Conservation (phyloP, 2,797 vertebrate genomes). For the Sebastes baramenuke region DNA sequence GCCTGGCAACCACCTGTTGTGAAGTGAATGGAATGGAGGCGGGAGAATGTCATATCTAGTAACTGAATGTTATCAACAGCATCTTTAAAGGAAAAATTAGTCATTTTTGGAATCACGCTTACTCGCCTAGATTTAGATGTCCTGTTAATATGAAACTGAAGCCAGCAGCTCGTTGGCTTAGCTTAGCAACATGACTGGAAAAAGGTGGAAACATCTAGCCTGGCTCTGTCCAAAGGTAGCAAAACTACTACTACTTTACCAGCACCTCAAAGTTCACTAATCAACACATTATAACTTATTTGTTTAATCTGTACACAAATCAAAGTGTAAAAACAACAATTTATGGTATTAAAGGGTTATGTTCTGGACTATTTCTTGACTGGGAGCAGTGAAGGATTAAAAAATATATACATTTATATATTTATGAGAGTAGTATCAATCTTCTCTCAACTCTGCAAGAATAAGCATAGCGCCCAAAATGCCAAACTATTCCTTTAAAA, state of each 20-base stretch:
- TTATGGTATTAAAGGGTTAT: background rate
- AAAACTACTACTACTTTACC: background rate
- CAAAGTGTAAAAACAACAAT: background rate
- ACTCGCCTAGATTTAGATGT: background rate
- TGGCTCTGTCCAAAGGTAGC: background rate
- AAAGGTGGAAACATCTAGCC: background rate
- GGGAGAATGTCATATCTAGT: too few relatives aligned
- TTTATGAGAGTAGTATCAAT: background rate
- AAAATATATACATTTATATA: too few relatives aligned
- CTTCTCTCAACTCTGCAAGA: background rate
- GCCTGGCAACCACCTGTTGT: too few relatives aligned
- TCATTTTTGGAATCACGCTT: background rate
- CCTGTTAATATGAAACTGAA: background rate
- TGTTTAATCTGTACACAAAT: background rate
- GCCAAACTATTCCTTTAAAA: background rate
- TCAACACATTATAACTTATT: background rate
- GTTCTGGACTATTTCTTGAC: background rate
- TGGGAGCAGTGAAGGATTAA: background rate
- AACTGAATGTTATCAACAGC: accelerated
- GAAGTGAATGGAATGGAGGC: too few relatives aligned
- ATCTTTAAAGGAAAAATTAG: background rate
- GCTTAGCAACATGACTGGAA: background rate
- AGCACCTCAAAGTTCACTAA: background rate
- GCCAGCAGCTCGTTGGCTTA: background rate
- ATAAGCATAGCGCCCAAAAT: background rate